Percentiles rank a stretch among this genome's conserved stretches.
phyloP scores from a whole-genome alignment of 2,888 invertebrate genomes.

The Acanthosepion esculentum region DNA sequence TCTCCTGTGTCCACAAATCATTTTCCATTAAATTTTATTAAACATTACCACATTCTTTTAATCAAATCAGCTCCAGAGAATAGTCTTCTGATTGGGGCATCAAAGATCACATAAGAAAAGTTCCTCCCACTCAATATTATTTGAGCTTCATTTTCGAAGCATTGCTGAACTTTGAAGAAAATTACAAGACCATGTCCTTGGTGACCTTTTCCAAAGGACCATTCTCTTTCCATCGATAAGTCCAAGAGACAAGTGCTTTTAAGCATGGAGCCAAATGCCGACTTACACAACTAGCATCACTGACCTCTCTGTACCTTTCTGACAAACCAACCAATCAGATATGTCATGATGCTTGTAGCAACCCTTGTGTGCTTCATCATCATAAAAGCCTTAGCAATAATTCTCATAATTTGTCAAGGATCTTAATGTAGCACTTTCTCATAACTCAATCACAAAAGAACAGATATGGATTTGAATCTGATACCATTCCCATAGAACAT shows the following conservation, averaged over 20 bases:
- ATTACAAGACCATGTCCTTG: not conserved
- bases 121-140: not conserved
- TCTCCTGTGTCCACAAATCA: not conserved
- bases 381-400: constrained; percentile 22
- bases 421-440: constrained; percentile 33
- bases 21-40: constrained; percentile 33
- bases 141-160: not conserved
- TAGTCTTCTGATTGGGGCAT: not conserved
- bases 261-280: not conserved
- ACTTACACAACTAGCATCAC: constrained; percentile 17
- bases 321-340: constrained; percentile 9
- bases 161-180: constrained; percentile 6
- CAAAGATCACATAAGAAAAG: not conserved
- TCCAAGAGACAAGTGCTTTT: constrained; percentile 33
- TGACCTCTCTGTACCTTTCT: not conserved
- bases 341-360: constrained; percentile 18
- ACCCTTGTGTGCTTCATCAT: constrained; percentile 2
- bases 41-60: constrained; percentile 1
- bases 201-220: not conserved
- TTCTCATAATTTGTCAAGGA: constrained; percentile 23
- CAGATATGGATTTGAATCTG: not conserved
- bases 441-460: constrained; percentile 33
- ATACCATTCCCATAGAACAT: not conserved
- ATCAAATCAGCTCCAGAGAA: not conserved
- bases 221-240: constrained; percentile 23